Base-by-base conservation (phyloP, 2,797 vertebrate species). In the Cynodonichthys magdalenae region DNA sequence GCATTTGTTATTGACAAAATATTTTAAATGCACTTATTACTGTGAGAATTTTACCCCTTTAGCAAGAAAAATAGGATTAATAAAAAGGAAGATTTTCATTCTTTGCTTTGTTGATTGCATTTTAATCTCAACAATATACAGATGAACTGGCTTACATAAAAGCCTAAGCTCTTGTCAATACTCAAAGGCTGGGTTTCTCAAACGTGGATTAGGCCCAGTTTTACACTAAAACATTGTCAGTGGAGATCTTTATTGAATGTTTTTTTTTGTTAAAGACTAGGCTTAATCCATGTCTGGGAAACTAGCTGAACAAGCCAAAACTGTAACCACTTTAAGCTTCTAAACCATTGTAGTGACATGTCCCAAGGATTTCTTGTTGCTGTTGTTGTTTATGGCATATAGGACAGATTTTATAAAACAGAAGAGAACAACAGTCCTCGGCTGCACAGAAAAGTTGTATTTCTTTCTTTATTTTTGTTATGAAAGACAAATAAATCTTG, bases 81-180 rank as follows among this genome's bases (percentile, higher is more conserved):
- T 24, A 24, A 45, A 51, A 62, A 49, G 64, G 10, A 57, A 58
- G 56, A 78, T 79, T 53, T 48, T 48, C 19, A 48, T 18, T 34
- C 44, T 18, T 46, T n/a, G 41, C 9, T 19, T 49, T 51, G n/a
- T 9, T 52, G 5, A 34, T 28, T 52, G n/a, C 34, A 14, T 45
- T 19, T 15, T 29, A 15, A 29, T 42, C 27, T 50, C 28, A 42
- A 27, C 31, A 55, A 17, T 55, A 3, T 56, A 50, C 9, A 15
- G 7, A 52, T 58, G 48, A 28, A 34, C 45, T 27, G 9, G 20
- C 20, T 19, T 50, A 12, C 29, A 11, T 49, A 56, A 27, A 44
- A 44, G 11, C 18, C 12, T 52, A 59, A 59, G 19, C 49, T 47
- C 12, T 24, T 9, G 20, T 59, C 42, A 39, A 19, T 53, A 28